phyloP scores from a whole-genome alignment of 1,140 invertebrate genomes.

The Elymnias hypermnestra region DNA sequence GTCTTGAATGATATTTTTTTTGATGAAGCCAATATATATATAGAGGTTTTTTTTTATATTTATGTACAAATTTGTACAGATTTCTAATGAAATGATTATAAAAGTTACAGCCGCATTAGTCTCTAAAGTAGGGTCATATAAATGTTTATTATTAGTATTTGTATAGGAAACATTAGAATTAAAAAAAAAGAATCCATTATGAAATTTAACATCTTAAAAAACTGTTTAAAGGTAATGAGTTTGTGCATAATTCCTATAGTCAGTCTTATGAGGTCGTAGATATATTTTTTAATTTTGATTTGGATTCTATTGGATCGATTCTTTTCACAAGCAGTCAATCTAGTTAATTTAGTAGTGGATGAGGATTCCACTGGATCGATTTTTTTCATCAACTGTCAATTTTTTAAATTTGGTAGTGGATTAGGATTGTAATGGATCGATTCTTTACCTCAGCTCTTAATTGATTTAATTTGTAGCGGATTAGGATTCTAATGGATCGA shows the following conservation, averaged over 20 bases:
- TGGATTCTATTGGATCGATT: no score
- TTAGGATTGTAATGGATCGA: no score
- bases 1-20: constrained; percentile 7
- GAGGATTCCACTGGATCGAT: no score
- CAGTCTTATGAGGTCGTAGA: background rate
- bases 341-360: no score
- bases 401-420: no score
- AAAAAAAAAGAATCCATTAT: no score
- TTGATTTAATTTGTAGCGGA: no score
- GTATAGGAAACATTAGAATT: constrained; percentile 5
- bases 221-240: background rate
- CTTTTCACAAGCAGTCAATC: no score
- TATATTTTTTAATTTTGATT: background rate
- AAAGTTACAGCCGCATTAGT: constrained; percentile 12
- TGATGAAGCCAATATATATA: background rate
- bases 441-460: no score
- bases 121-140: constrained; percentile 2
- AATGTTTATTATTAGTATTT: background rate
- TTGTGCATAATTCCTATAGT: constrained; percentile 1
- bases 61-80: constrained; percentile 4
- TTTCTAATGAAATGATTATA: constrained; percentile 6
- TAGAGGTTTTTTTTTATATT: no score
- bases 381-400: no score
- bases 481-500: no score
- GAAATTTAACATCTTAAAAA: background rate